Evolutionary conservation across 2,888 invertebrate genomes (phyloP), one percentile per base, ranked within the genome.

Genomic region (Oeneis ivallda): DNA sequence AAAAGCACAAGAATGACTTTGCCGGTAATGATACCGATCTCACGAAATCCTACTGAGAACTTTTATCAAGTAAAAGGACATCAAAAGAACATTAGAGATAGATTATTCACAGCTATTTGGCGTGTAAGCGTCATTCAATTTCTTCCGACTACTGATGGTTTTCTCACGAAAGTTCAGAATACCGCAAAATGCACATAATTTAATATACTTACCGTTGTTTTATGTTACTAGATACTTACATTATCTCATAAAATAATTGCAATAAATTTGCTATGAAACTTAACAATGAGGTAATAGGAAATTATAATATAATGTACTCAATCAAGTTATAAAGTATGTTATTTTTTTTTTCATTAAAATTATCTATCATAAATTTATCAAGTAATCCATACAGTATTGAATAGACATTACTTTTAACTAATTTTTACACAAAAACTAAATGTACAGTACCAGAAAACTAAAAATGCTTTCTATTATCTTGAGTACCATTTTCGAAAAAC

Each of bases 81-180:
- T 61, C 61, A 61, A 61, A 61, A 61, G 50, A n/a, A 39, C 61
- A 61, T 61, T 61, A 61, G 52, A 61, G 61, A 52, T 47, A 47
- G 61, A 50, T 61, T 61, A 50, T 61, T 61, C 52, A 41, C 15
- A 61, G 49, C 60, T 49, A 60, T 61, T 52, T 61, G 50, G 39
- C 61, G 39, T 52, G 39, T n/a, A 47, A 37, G 26, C n/a, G 37
- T 59, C 59, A 26, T 52, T 61, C 50, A 52, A 61, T 61, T 52
- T 61, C 52, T 50, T 61, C 50, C 59, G 37, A 49, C 49, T 49
- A 60, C 49, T 19, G 41, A 61, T 61, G 41, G 41, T 50, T 52
- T 61, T 39, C 61, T 15, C 45, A 56, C 32, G n/a, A 49, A 56
- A 45, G 10, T 45, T 54, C 43, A 49, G 19, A 5, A 11, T 19